Evolutionary conservation across 2,888 invertebrate species (phyloP).

Genomic region (Lapara coniferarum): DNA sequence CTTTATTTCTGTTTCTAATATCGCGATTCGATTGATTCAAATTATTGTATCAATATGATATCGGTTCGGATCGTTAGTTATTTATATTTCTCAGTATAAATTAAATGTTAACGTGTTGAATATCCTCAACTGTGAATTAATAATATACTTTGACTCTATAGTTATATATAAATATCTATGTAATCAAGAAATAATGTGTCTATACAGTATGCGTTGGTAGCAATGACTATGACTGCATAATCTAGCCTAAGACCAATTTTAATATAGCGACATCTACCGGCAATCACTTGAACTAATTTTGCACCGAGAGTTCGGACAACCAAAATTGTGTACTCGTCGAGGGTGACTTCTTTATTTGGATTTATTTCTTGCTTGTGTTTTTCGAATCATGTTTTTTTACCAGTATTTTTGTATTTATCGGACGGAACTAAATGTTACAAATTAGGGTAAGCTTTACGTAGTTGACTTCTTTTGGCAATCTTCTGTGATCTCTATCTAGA

Average conservation of each 20-base stretch:
- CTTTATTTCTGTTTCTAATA: too few relatives aligned
- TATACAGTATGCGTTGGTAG: neutral
- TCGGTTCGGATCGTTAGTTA: neutral
- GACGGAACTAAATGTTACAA: constrained; percentile 13
- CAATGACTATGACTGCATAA: neutral
- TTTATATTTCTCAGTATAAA: constrained; percentile 12
- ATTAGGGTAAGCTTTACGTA: constrained; percentile 17
- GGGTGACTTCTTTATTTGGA: neutral
- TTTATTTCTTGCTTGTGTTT: neutral
- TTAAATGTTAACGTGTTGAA: neutral
- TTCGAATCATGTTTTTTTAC: constrained; percentile 8
- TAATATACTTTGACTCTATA: neutral
- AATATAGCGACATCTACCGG: neutral
- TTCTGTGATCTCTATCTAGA: constrained; percentile 16
- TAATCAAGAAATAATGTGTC: too few relatives aligned
- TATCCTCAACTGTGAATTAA: neutral
- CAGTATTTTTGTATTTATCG: constrained; percentile 23
- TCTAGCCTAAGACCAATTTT: neutral
- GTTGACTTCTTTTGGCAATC: constrained; percentile 16
- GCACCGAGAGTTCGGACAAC: neutral
- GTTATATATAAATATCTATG: too few relatives aligned
- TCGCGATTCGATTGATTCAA: too few relatives aligned
- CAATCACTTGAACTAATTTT: neutral
- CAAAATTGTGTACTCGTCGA: neutral
- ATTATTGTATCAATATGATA: too few relatives aligned